phyloP scores from a whole-genome alignment of 2,113 vertebrate genomes.

The Dipodomys merriami region DNA sequence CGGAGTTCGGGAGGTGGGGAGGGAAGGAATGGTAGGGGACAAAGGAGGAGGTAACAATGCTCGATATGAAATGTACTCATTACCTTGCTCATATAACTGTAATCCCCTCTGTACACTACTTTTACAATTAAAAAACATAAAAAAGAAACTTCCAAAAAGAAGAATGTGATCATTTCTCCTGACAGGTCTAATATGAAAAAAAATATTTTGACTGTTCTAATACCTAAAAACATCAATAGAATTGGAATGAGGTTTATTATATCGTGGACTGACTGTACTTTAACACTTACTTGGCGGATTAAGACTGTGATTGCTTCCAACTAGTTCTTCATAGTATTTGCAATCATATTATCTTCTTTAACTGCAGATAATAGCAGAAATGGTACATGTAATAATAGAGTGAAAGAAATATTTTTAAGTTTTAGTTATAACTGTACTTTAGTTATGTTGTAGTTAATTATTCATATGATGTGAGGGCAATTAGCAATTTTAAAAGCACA shows the following conservation, averaged over 20 bases:
- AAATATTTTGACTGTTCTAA: background rate
- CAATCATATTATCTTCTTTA: background rate
- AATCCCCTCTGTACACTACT: too few relatives aligned
- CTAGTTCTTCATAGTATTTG: background rate
- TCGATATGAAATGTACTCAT: too few relatives aligned
- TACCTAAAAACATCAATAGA: background rate
- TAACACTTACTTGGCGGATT: background rate
- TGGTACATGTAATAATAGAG: background rate
- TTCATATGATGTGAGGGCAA: too few relatives aligned
- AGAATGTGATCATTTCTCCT: background rate
- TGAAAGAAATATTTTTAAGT: background rate
- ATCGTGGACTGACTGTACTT: background rate
- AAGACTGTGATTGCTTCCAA: background rate
- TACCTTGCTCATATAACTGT: too few relatives aligned
- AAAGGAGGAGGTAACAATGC: too few relatives aligned
- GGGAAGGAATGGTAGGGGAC: too few relatives aligned
- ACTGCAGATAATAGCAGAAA: background rate
- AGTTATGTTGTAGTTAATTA: slow-evolving; percentile 11
- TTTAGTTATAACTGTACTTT: background rate
- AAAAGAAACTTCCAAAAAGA: too few relatives aligned
- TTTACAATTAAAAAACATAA: too few relatives aligned
- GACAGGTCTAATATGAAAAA: background rate
- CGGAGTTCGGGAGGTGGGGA: too few relatives aligned
- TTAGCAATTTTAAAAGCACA: too few relatives aligned
- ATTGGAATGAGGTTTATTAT: background rate